phyloP scores from a whole-genome alignment of 2,888 invertebrate genomes.

The Caenorhabditis afra region DNA sequence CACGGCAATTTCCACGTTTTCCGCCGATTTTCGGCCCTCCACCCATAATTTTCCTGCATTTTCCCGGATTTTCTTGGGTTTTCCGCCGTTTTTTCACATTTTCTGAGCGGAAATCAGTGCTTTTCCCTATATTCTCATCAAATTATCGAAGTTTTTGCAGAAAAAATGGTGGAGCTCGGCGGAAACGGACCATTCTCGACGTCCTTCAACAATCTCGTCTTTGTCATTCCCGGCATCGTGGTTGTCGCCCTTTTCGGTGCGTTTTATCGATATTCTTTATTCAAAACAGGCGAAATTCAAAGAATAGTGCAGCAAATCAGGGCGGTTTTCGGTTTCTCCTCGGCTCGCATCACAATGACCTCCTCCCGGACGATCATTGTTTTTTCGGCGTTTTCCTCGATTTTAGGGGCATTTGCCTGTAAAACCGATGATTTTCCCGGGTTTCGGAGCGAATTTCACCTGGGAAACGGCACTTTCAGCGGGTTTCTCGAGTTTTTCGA shows the following conservation, averaged over 20 bases:
- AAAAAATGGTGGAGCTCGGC: constrained; percentile 71
- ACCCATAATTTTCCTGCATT: background rate
- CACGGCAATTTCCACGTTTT: constrained; percentile 33
- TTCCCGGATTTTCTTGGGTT: too few species aligned
- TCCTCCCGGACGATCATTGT: constrained; percentile 5
- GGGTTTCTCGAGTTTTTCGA: background rate
- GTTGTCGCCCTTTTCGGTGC: constrained; percentile 88
- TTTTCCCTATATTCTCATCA: too few species aligned
- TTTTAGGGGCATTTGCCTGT: background rate
- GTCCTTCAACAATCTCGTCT: constrained; percentile 89
- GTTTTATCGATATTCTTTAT: constrained; percentile 6
- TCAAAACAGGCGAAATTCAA: background rate
- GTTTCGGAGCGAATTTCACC: background rate
- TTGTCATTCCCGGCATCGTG: constrained; percentile 89
- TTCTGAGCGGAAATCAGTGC: too few species aligned
- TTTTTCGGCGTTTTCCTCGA: background rate
- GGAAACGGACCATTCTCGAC: constrained; percentile 68
- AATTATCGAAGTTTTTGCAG: too few species aligned
- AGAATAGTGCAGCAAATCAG: constrained; percentile 17
- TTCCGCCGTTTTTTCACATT: too few species aligned
- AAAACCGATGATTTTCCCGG: too few species aligned
- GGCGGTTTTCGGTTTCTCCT: constrained; percentile 9
- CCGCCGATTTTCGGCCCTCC: background rate
- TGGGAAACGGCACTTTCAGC: background rate
- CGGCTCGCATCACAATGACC: constrained; percentile 1